Base-by-base conservation (phyloP, 2,113 vertebrate genomes). In the Pyxicephalus adspersus region DNA sequence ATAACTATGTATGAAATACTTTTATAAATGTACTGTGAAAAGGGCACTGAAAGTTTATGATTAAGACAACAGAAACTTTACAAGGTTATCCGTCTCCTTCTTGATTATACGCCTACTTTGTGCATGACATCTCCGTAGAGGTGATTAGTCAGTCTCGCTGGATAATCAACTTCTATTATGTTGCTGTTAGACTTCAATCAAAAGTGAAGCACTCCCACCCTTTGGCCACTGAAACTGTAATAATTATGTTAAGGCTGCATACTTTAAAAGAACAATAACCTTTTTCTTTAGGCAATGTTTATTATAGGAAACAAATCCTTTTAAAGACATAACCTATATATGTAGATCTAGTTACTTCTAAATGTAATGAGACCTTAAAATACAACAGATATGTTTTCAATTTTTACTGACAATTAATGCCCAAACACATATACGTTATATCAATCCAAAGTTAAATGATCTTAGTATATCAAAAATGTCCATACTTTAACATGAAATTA, bases 111-210 rank as follows among this genome's bases (percentile, higher is more conserved):
- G 38, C 77, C 67, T 72, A 31, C 55, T 72, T 80, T 20, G 25
- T 80, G 60, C 38, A 60, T 64, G 67, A 64, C 77, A 80, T 72
- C 77, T 68, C 65, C 54, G 50, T 50, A 58, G 34, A 80, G 77
- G 77, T 72, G 77, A 71, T 80, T 72, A 80, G 67, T 80, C 77
- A 80, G 63, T 80, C 38, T 45, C 63, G 20, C 77, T 54, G 67
- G 38, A 80, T 72, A 72, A 80, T 80, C 77, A 80, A 72, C 34
- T 80, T 80, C 57, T 54, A 71, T 80, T 72, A 71, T 61, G 57
- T 63, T 71, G 25, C 38, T 63, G 22, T 50, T 71, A 52, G 77
- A 63, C 57, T 72, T 52, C 60, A 70, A 72, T 80, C 34, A 80
- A 64, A 80, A 80, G 29, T 80, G 18, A 71, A 80, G 64, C 28